Percentiles rank a stretch among this genome's conserved stretches.
These are phyloP conservation scores for Zosterops japonicus DNA, from an alignment of 2,113 vertebrate species.

Conservation along the genomic window DNA sequence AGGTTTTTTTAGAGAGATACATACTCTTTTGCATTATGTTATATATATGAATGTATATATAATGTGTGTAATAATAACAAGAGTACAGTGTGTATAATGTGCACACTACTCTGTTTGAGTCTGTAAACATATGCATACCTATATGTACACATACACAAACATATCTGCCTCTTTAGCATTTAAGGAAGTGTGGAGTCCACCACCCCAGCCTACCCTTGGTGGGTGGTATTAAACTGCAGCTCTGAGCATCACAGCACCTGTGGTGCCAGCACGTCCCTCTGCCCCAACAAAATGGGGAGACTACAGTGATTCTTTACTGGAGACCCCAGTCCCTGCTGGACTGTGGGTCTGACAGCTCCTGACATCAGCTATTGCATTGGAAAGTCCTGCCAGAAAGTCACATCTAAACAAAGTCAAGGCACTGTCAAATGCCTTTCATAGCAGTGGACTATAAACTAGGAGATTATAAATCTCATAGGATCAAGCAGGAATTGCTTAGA, in stretches of 20 bases:
- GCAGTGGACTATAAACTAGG: background rate
- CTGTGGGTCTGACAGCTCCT: background rate
- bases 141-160: background rate
- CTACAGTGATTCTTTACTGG: fast-evolving
- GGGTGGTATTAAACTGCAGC: background rate
- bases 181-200: background rate
- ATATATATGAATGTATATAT: background rate
- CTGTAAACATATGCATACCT: background rate
- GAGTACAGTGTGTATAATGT: background rate
- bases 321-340: background rate
- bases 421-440: background rate
- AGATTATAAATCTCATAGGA: background rate
- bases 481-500: background rate
- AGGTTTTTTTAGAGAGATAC: background rate
- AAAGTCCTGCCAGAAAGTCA: background rate
- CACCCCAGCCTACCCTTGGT: background rate
- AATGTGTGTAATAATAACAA: background rate
- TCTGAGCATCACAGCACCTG: background rate
- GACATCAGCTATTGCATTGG: no score
- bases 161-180: background rate
- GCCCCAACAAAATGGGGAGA: background rate
- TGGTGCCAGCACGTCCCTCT: background rate
- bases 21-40: background rate
- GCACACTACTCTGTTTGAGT: background rate
- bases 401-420: background rate